Conservation (phyloP, 53 echinoderm and acorn worm genomes). For the Hippasteria phrygiana region DNA sequence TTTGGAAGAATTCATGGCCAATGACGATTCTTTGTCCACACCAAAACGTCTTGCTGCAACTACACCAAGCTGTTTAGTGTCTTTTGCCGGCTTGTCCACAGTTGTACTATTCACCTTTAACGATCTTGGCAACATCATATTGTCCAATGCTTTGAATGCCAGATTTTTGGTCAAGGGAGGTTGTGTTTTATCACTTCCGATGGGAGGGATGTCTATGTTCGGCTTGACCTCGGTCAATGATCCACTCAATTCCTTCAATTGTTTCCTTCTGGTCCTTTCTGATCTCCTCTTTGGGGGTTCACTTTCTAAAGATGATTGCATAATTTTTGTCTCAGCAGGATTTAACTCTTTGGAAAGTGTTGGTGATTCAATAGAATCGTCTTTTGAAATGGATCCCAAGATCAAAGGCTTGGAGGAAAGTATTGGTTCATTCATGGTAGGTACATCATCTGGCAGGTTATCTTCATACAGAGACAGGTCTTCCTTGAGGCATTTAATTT, state of each 20-base stretch:
- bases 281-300: neutral
- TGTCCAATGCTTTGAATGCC: neutral
- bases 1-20: slow-evolving; percentile 1
- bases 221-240: neutral
- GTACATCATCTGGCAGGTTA: neutral
- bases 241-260: neutral
- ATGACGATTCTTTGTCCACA: slow-evolving; percentile 36
- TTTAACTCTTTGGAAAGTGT: neutral
- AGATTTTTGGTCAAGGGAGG: neutral
- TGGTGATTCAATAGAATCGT: neutral
- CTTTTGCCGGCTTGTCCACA: slow-evolving; percentile 28
- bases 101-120: neutral
- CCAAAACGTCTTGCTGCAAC: slow-evolving; percentile 29
- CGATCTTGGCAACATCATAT: slow-evolving; percentile 40
- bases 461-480: slow-evolving; percentile 5
- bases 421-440: neutral
- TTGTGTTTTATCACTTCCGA: slow-evolving; percentile 5
- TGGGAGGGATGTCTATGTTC: neutral
- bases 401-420: neutral
- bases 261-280: slow-evolving; percentile 24
- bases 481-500: neutral
- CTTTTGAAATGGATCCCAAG: neutral
- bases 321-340: neutral
- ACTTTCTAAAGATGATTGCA: neutral
- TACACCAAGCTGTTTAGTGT: neutral